Conservation (phyloP, 1,140 invertebrate genomes). For the Trichogramma pretiosum region DNA sequence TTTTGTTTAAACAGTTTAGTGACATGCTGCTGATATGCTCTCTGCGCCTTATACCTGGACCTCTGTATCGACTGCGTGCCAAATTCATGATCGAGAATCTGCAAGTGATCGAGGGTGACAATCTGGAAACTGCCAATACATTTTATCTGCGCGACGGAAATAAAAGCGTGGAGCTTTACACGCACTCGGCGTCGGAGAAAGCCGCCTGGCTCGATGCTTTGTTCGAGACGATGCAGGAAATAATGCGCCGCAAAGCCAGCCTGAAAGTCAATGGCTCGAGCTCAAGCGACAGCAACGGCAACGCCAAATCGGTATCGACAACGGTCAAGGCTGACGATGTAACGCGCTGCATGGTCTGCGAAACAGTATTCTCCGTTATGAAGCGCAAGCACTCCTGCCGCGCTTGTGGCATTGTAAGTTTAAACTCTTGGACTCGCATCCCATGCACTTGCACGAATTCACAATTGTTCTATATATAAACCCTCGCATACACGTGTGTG, state of each 20-base stretch:
- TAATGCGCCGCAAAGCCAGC: slow-evolving; percentile 50
- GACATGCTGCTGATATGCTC: slow-evolving; percentile 57
- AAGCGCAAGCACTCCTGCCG: slow-evolving; percentile 68
- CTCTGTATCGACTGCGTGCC: slow-evolving; percentile 40
- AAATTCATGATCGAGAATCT: slow-evolving; percentile 56
- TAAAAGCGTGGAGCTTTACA: slow-evolving; percentile 41
- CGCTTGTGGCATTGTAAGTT: slow-evolving; percentile 63
- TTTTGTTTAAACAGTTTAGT: slow-evolving; percentile 53
- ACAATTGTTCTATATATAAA: too few relatives aligned
- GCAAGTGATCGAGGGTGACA: slow-evolving; percentile 58
- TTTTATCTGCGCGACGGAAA: slow-evolving; percentile 60
- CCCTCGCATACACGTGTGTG: too few relatives aligned
- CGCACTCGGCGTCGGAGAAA: slow-evolving; percentile 47
- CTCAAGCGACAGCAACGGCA: slow-evolving; percentile 27
- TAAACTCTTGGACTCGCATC: too few relatives aligned
- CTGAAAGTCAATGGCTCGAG: slow-evolving; percentile 40
- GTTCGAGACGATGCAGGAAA: slow-evolving; percentile 54
- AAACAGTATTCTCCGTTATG: slow-evolving; percentile 60
- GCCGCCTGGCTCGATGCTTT: slow-evolving; percentile 60
- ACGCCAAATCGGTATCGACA: slow-evolving; percentile 49
- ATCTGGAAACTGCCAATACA: slow-evolving; percentile 51
- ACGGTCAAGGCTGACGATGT: slow-evolving; percentile 62
- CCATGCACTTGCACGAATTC: too few relatives aligned
- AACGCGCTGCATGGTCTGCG: slow-evolving; percentile 68
- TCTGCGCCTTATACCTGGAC: slow-evolving; percentile 50